These are phyloP conservation scores for Hippotragus niger DNA, from an alignment of 2,113 vertebrate species.

Conservation along the genomic window DNA sequence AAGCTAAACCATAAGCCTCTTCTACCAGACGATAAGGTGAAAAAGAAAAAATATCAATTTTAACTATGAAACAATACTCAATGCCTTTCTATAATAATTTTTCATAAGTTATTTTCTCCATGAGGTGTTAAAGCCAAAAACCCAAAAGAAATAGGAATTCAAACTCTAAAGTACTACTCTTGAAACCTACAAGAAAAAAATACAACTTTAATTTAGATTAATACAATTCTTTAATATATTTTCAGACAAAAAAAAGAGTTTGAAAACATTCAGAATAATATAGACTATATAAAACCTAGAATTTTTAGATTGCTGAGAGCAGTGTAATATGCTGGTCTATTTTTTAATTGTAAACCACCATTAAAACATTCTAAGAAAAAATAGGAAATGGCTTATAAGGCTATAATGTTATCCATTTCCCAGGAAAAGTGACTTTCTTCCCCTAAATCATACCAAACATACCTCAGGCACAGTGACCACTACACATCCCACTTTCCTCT, in stretches of 20 bases:
- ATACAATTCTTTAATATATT: neutral
- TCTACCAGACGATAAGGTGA: neutral
- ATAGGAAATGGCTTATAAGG: neutral
- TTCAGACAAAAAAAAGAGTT: neutral
- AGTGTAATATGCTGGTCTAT: neutral
- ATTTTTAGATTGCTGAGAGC: neutral
- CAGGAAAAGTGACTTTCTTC: neutral
- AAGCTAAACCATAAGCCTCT: neutral
- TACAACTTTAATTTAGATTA: neutral
- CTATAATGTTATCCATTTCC: neutral
- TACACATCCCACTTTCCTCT: neutral
- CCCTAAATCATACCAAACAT: neutral
- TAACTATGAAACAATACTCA: neutral
- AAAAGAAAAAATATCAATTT: neutral
- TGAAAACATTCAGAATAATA: constrained; percentile 1
- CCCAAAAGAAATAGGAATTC: neutral
- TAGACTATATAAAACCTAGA: neutral
- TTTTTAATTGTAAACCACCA: neutral
- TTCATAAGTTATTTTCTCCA: neutral
- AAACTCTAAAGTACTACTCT: neutral
- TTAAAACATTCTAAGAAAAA: constrained; percentile 16
- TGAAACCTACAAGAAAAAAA: constrained; percentile 17
- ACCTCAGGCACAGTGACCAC: neutral
- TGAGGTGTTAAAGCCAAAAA: neutral
- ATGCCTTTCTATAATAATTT: neutral